Percentiles rank a stretch among this genome's conserved stretches.
phyloP scores from a whole-genome alignment of 1,140 invertebrate species.

The Akabosia matsudoensis region DNA sequence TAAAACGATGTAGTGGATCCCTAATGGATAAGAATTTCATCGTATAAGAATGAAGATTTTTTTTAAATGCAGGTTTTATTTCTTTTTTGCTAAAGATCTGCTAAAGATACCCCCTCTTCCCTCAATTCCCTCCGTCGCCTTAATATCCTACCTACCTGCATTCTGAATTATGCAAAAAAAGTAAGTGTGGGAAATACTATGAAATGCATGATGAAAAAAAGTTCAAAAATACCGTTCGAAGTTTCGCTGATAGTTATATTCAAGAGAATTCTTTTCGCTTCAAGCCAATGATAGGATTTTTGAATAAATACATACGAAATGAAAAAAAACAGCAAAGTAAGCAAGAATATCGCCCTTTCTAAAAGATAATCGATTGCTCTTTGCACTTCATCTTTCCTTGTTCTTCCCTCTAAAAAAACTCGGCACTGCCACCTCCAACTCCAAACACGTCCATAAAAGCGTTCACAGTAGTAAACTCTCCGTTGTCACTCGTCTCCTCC shows the following conservation, averaged over 20 bases:
- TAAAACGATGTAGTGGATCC: too few relatives aligned
- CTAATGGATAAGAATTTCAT: too few relatives aligned
- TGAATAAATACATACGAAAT: background rate
- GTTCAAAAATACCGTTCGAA: background rate
- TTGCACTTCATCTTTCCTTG: background rate
- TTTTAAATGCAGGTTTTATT: too few relatives aligned
- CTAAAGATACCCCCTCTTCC: too few relatives aligned
- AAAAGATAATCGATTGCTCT: slow-evolving; percentile 15
- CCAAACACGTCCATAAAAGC: background rate
- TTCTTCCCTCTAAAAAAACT: background rate
- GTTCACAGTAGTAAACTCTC: background rate
- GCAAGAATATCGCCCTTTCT: background rate
- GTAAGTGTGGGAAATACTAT: background rate
- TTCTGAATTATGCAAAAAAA: background rate
- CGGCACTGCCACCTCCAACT: too few relatives aligned
- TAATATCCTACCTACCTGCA: background rate
- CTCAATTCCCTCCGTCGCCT: background rate
- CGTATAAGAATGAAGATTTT: too few relatives aligned
- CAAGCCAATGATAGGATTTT: slow-evolving; percentile 10
- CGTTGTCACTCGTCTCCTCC: background rate
- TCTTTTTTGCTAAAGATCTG: too few relatives aligned
- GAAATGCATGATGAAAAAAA: background rate
- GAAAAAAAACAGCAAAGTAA: background rate
- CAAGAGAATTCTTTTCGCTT: slow-evolving; percentile 11
- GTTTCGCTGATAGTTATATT: background rate